Evolutionary conservation across 2,797 vertebrate species (phyloP).

Genomic region (Urocyon cinereoargenteus): DNA sequence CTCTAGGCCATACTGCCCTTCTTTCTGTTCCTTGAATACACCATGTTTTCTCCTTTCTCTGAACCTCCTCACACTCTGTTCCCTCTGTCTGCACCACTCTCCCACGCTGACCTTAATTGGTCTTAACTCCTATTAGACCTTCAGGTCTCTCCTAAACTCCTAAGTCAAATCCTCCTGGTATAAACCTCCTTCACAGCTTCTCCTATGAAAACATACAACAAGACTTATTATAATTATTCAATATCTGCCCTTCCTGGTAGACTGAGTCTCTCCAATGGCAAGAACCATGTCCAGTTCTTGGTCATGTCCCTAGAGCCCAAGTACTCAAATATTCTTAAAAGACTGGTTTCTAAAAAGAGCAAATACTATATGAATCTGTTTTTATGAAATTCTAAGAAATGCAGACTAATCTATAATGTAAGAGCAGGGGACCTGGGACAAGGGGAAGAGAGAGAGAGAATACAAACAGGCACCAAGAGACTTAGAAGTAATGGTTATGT

Average conservation of each 20-base stretch:
- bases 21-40: background rate
- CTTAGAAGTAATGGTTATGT: background rate
- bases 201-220: background rate
- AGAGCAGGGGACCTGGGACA: background rate
- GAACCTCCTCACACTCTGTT: background rate
- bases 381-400: slow-evolving; percentile 37
- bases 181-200: background rate
- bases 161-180: background rate
- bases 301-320: background rate
- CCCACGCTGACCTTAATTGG: background rate
- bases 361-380: background rate
- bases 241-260: background rate
- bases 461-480: background rate
- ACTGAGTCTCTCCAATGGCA: background rate
- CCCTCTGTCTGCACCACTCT: background rate
- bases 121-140: background rate
- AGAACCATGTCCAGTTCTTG: background rate
- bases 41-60: background rate
- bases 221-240: background rate
- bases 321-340: slow-evolving; percentile 42
- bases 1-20: background rate
- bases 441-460: background rate
- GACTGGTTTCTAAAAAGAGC: slow-evolving; percentile 38
- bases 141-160: background rate
- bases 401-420: slow-evolving; percentile 2